Evolutionary conservation across 2,888 invertebrate genomes (phyloP), one percentile per base, ranked within the genome.

Genomic region (Chrysina gloriosa): DNA sequence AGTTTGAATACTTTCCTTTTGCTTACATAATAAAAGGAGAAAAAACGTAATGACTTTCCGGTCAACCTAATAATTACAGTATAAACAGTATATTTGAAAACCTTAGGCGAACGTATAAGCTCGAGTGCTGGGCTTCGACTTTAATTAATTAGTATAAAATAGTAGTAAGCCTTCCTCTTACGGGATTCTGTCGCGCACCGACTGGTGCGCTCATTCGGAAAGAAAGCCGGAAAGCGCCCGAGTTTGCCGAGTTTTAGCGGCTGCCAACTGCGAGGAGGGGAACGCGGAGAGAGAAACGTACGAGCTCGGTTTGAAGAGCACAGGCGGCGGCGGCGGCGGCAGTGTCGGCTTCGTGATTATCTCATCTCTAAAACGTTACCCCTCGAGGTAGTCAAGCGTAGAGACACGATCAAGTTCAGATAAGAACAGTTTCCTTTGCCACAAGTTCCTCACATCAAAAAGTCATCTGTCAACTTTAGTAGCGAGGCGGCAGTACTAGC

Each of bases 391-490:
- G 63, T 52, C 68, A 47, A 68, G 68, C 61, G 68, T 48, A 63
- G 68, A 61, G 68, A 68, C 68, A 52, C 67, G 68, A 68, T 68
- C 68, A 63, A 68, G 68, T 66, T 66, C 58, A 47, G 66, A 66
- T 66, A 66, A 66, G 66, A 66, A 66, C 56, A 58, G 66, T 66
- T 66, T 58, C 58, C 66, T 66, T 66, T 56, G 66, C 66, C 66
- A 56, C 66, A 66, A 66, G 66, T 66, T 66, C 66, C 69, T 52
- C 63, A 66, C 69, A 69, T 69, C 69, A 69, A 69, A 69, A 69
- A 69, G 69, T 56, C 69, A 69, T 69, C 69, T 69, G 69, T 69
- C 69, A 69, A 69, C 61, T 69, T 69, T 66, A 66, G 68, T 68
- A 63, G 63, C 67, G 63, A 52, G 39, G 58, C 58, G 21, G 58